Evolutionary conservation across 2,113 vertebrate genomes (phyloP).

Genomic region (Epinephelus moara): DNA sequence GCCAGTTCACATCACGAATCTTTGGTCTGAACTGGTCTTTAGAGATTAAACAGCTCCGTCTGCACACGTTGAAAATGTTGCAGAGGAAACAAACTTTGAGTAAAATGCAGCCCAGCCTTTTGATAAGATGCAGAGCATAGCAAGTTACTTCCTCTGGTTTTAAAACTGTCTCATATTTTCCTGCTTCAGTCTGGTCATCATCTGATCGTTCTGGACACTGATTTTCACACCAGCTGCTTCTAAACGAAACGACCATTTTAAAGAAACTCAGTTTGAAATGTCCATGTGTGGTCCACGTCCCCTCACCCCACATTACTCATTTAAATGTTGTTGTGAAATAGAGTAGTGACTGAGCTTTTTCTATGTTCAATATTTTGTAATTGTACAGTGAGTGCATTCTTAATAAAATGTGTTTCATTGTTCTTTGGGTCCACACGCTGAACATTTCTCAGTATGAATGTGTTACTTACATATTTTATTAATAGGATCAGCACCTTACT

Average conservation of each 20-base stretch:
- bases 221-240: slow-evolving; percentile 33
- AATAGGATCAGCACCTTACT: background rate
- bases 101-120: background rate
- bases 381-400: slow-evolving; percentile 75
- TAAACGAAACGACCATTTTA: background rate
- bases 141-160: background rate
- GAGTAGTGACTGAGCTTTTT: slow-evolving; percentile 61
- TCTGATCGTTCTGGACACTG: background rate
- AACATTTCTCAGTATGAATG: background rate
- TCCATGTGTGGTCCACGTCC: slow-evolving; percentile 12
- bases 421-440: background rate
- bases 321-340: slow-evolving; percentile 54
- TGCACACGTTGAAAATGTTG: background rate
- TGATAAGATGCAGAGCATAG: background rate
- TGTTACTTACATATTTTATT: background rate
- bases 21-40: too few species aligned
- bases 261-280: slow-evolving; percentile 18
- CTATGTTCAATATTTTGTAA: slow-evolving; percentile 56
- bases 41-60: background rate
- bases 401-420: slow-evolving; percentile 74
- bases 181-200: slow-evolving; percentile 7
- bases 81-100: background rate
- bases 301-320: background rate
- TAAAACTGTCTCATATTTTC: background rate
- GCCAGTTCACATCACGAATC: too few species aligned